Evolutionary conservation across 2,113 vertebrate genomes (phyloP), one percentile per base, ranked within the genome.

Genomic region (Hippocampus guttulatus): DNA sequence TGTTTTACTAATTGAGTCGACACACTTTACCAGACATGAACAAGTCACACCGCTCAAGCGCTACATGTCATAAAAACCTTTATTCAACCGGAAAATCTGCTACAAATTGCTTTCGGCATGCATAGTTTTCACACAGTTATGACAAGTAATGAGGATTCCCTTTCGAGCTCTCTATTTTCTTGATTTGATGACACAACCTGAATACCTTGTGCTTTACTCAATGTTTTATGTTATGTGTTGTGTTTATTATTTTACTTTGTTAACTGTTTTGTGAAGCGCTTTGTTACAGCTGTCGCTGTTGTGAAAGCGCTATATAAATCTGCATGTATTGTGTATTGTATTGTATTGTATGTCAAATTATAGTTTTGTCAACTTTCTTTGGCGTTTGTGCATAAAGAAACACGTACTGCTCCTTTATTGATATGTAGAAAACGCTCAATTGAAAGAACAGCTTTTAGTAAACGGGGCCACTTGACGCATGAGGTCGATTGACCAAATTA

Each of bases 361-460:
- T 74, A 69, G 65, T 69, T 77, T 67, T 77, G 73, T 81, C 80
- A 88, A 85, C 75, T 67, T 74, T 88, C 83, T 88, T 90, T 87
- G 88, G 87, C 80, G 84, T 86, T 86, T 84, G 74, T 74, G 66
- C 68, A 76, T 82, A 52, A 81, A 81, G 76, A 55, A 73, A 66
- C 47, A 23, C 30, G 52, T 45, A 10, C 47, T 45, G 45, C 70
- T 75, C 70, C 72, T 73, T 79, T 64, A 72, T 2, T 67, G 33
- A 62, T 78, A 74, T 55, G 71, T 1, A 63, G 67, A 54, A 67
- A 11, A 63, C 40, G 27, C 25, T 67, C 54, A 58, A 70, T 21
- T 47, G 38, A 14, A 66, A 40, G 30, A 61, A 18, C 51, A 76
- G 30, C 23, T 75, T 61, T 68, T 61, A 43, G 33, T 23, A 6